Percentiles rank a stretch among this genome's conserved stretches.
These are phyloP conservation scores for Pseudolaguvia tuberculata DNA, from an alignment of 2,113 vertebrate genomes.

Conservation along the genomic window DNA sequence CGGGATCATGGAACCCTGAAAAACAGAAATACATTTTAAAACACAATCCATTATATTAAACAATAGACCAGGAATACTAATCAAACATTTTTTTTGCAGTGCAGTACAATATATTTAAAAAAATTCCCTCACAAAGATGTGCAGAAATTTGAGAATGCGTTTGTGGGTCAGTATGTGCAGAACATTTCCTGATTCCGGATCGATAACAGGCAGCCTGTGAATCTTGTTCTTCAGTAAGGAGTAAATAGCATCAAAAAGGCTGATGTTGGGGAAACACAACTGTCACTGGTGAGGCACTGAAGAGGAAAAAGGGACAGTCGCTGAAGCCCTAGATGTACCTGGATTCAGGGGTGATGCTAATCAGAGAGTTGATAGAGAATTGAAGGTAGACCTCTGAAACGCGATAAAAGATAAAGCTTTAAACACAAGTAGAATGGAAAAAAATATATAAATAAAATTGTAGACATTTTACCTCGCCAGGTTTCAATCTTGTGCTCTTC, in stretches of 20 bases:
- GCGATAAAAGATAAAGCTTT: slow-evolving; percentile 19
- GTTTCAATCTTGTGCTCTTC: slow-evolving; percentile 97
- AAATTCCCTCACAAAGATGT: slow-evolving; percentile 75
- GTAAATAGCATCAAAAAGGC: slow-evolving; percentile 92
- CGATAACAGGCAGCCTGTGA: slow-evolving; percentile 88
- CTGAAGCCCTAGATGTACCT: slow-evolving; percentile 68
- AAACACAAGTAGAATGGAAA: background rate
- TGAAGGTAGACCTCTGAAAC: slow-evolving; percentile 84
- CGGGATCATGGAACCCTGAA: slow-evolving; percentile 78
- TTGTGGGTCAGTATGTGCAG: slow-evolving; percentile 96
- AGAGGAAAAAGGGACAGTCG: background rate
- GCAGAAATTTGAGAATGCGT: slow-evolving; percentile 92
- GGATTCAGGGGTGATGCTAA: slow-evolving; percentile 84
- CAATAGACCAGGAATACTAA: no score
- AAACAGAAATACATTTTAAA: slow-evolving; percentile 5
- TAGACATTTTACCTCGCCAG: slow-evolving; percentile 80
- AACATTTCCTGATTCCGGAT: slow-evolving; percentile 83
- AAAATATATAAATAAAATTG: background rate
- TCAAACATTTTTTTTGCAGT: no score
- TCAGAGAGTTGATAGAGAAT: slow-evolving; percentile 79
- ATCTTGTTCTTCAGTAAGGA: slow-evolving; percentile 90
- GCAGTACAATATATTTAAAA: no score
- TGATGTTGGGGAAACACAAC: slow-evolving; percentile 55
- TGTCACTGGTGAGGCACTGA: slow-evolving; percentile 1
- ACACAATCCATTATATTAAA: background rate